Base-by-base conservation (phyloP, 2,888 invertebrate genomes). In the Drosophila kanekoi region DNA sequence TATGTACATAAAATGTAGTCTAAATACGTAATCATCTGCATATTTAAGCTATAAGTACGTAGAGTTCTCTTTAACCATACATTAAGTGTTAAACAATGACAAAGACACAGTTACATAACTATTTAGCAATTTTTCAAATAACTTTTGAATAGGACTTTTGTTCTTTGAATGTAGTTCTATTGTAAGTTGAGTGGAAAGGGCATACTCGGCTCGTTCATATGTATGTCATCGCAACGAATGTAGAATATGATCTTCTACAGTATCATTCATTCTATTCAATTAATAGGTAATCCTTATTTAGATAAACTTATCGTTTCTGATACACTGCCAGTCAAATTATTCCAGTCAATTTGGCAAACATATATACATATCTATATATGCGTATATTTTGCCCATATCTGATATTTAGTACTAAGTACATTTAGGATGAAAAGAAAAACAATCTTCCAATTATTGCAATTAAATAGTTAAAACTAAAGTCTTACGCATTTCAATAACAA, bases 21-120 rank as follows among this genome's bases (percentile, higher is more conserved):
- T 6, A 41, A 41, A 32, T n/a, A n/a, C 3, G 8, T 41, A 32
- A 38, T 14, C 10, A 60, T 33, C 6, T n/a, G 8, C 5, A 23
- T 32, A 4, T 44, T 44, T 35, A 13, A 35, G 10, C 35, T 37
- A 9, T 28, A 28, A 28, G 13, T 9, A 28, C 8, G 28, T 14
- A n/a, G 8, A 8, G 14, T 38, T 23, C 11, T 28, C 28, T 28
- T 28, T 48, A n/a, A n/a, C n/a, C n/a, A n/a, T n/a, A n/a, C n/a
- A n/a, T n/a, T n/a, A 62, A 48, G 33, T 62, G 47, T 62, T 62
- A 61, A 57, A n/a, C n/a, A n/a, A 38, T 33, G 61, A 16, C 11
- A 47, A 61, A 35, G 28, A 10, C 14, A 40, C n/a, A 40, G 47
- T 23, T n/a, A 10, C 14, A 10, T 10, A 13, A 10, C 9, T 14